phyloP scores from a whole-genome alignment of 2,888 invertebrate species.

The Drosophila acutilabella region DNA sequence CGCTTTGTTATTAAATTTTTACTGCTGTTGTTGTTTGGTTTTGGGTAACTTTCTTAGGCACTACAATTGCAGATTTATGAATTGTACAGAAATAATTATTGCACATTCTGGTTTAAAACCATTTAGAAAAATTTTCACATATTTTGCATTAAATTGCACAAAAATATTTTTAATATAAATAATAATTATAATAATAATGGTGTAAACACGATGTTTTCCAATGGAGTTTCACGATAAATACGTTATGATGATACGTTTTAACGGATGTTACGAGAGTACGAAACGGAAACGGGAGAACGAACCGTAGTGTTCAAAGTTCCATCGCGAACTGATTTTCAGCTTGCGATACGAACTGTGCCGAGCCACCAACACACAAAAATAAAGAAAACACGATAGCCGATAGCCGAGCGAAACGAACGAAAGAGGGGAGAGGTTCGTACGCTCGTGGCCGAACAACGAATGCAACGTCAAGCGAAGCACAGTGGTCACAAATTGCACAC shows the following conservation, averaged over 20 bases:
- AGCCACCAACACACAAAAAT: constrained; percentile 19
- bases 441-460: constrained; percentile 15
- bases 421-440: constrained; percentile 6
- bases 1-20: constrained; percentile 15
- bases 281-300: constrained; percentile 69
- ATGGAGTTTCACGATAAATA: constrained; percentile 43
- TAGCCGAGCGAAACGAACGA: constrained; percentile 27
- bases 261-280: constrained; percentile 49
- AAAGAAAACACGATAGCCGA: constrained; percentile 23
- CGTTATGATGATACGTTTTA: constrained; percentile 34
- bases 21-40: constrained; percentile 14
- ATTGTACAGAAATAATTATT: constrained; percentile 39
- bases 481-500: constrained; percentile 34
- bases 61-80: constrained; percentile 30
- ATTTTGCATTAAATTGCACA: constrained; percentile 25
- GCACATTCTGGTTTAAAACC: constrained; percentile 33
- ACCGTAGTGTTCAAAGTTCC: constrained; percentile 84
- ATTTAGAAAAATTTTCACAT: constrained; percentile 21
- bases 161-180: constrained; percentile 13
- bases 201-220: constrained; percentile 22
- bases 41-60: constrained; percentile 25
- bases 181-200: constrained; percentile 39
- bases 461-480: constrained; percentile 47
- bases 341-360: constrained; percentile 46
- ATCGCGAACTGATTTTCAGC: constrained; percentile 79